Base-by-base conservation (phyloP, 2,888 invertebrate genomes). In the Drosophila anomalata region DNA sequence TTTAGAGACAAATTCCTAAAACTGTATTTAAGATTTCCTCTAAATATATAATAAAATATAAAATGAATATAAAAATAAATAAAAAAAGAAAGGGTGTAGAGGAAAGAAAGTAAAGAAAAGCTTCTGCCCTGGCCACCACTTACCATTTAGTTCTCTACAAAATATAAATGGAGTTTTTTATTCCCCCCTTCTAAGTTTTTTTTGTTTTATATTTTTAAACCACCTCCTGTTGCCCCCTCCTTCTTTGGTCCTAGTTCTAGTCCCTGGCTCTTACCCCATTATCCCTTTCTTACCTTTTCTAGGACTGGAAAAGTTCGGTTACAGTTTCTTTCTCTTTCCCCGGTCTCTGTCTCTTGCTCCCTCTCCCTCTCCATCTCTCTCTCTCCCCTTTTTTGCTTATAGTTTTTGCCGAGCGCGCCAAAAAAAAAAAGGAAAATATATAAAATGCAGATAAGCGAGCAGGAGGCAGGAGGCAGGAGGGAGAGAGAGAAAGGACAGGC, bases 111-210 rank as follows among this genome's bases (percentile, higher is more conserved):
- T 29, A 53, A n/a, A 39, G 9, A 33, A 12, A 20, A 31, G 8
- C 17, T 36, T 1, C 31, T 12, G 14, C 17, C 33, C 41, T 31
- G 33, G 44, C 50, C 50, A 54, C 66, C 79, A 77, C 77, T 83
- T 78, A 69, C 65, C 77, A 76, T 82, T 86, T 76, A 72, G 71
- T 71, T 76, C 75, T 65, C 66, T 80, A 60, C 61, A 83, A 86
- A 82, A 84, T 86, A 86, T 73, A 83, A 82, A 83, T 82, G 78
- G 80, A 78, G 78, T 76, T 85, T 85, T 82, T 86, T 69, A 51
- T 53, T 48, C 46, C 59, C 29, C 29, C 29, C 2, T 7, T 7
- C 2, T 9, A 29, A 9, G 22, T 58, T 72, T 54, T 53, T 36
- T 36, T 36, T 36, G 14, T 36, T 36, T n/a, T 36, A 36, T n/a